These are phyloP conservation scores for Sterna hirundo DNA, from an alignment of 2,113 vertebrate genomes.

Conservation along the genomic window DNA sequence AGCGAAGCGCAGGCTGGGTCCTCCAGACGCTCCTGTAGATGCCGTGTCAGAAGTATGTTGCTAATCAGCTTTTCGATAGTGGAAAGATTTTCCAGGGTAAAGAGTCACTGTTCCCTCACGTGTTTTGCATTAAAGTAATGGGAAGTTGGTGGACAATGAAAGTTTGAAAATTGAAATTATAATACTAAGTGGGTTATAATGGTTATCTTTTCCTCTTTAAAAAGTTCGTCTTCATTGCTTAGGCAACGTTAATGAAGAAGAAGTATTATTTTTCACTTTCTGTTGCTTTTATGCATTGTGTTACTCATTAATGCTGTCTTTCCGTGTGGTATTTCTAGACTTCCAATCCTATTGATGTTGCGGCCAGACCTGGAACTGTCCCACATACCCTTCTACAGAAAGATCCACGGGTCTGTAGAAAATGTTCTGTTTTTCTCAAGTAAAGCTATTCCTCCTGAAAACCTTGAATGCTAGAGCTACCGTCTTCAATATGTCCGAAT, in stretches of 20 bases:
- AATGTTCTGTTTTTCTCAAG: not conserved
- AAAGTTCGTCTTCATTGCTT: not conserved
- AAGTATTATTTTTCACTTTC: not conserved
- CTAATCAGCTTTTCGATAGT: not conserved
- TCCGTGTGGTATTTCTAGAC: constrained; percentile 78
- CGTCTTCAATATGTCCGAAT: not conserved
- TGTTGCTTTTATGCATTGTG: not conserved
- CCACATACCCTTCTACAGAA: constrained; percentile 95
- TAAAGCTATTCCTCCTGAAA: not conserved
- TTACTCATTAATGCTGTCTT: not conserved
- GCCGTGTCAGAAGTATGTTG: not conserved
- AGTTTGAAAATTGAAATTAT: not conserved
- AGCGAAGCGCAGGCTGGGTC: not conserved
- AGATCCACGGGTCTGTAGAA: constrained; percentile 90
- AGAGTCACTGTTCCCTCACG: not conserved
- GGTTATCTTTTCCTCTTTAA: not conserved
- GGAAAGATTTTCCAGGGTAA: not conserved
- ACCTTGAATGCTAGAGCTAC: not conserved
- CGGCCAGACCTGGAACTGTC: constrained; percentile 89
- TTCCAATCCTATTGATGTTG: constrained; percentile 94
- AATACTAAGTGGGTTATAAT: not conserved
- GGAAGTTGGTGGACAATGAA: not conserved
- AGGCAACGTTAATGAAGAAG: not conserved
- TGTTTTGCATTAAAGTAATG: not conserved
- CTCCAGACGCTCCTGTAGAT: not conserved